Base-by-base conservation (phyloP, 2,888 invertebrate species). In the Melinaea menophilus region DNA sequence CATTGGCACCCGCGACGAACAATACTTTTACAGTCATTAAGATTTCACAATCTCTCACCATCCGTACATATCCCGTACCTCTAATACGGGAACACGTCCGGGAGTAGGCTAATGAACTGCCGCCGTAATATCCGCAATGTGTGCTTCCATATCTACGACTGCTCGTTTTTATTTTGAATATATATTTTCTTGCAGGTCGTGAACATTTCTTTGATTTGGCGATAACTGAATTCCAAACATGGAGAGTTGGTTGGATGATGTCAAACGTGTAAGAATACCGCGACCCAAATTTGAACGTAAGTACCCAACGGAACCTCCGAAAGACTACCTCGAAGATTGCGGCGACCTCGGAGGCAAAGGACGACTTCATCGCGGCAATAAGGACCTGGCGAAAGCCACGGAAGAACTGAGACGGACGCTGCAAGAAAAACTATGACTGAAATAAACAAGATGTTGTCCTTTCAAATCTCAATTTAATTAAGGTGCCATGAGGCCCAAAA, bases 171-270 rank as follows among this genome's bases (percentile, higher is more conserved):
- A 22, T 22, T 22, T 34, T 62, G 71, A 67, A 55, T 48, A 46
- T 48, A n/a, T 48, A 12, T 51, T 51, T 51, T 51, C 31, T 31
- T 51, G 31, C 51, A 51, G 51, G 31, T 51, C 41, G 41, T 5
- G 11, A 41, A 51, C 51, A 9, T 51, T 9, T 5, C 31, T 31
- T 13, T 4, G 5, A 31, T 31, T 7, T 2, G 3, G 31, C 22
- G 31, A 31, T 51, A 22, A 4, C 7, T 7, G 2, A 51, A 31
- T 31, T 48, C n/a, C 33, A 59, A 80, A 71, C 73, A 96, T 96
- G 96, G 96, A 96, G 80, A 94, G 95, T 73, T 96, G 96, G 96
- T 85, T 96, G 76, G 94, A 93, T 71, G 96, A 96, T 82, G 95
- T 96, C 57, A 96, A 96, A 83, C 93, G 95, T 72, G 94, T 96